Evolutionary conservation across 2,888 invertebrate species (phyloP), one percentile per base, ranked within the genome.

Genomic region (Dicycla oo): DNA sequence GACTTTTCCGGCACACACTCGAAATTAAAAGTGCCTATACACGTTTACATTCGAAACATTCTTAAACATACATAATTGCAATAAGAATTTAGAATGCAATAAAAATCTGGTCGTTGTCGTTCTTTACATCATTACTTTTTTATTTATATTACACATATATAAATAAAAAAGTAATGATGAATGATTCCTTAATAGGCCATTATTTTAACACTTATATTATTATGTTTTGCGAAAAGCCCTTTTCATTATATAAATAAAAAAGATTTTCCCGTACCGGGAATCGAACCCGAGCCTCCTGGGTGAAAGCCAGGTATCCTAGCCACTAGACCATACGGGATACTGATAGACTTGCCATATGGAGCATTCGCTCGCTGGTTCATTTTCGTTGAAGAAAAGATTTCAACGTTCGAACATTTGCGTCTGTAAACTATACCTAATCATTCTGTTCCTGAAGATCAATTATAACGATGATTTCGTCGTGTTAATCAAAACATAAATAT

Each of bases 271-370:
- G 96, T 97, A 97, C 97, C 97, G 97, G 97, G 97, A 97, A 97
- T 97, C 97, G 97, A 97, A 97, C 97, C 97, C 97, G 97, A 97
- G 97, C 97, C 97, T 97, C 97, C 97, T 97, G 97, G 97, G 97
- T 97, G 97, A 97, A 96, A 97, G 97, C 97, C 97, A 97, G 97
- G 97, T 97, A 97, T 97, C 97, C 97, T 97, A 97, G 97, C 97
- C 97, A 97, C 97, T 97, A 97, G 97, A 97, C 96, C 96, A 96
- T 96, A 96, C 96, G 96, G 96, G 96, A 96, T 86, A 51, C 73
- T 84, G 64, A 8, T 0, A 0, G 0, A 0, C 0, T 0, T 0
- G 0, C 3, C 43, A 20, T 51, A 73, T 11, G 0, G 5, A 30
- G 20, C 43, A 13, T n/a, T 43, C 18, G n/a, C 0, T n/a, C 18